Conservation (phyloP, 2,888 invertebrate genomes). For the Phengaris alcon region DNA sequence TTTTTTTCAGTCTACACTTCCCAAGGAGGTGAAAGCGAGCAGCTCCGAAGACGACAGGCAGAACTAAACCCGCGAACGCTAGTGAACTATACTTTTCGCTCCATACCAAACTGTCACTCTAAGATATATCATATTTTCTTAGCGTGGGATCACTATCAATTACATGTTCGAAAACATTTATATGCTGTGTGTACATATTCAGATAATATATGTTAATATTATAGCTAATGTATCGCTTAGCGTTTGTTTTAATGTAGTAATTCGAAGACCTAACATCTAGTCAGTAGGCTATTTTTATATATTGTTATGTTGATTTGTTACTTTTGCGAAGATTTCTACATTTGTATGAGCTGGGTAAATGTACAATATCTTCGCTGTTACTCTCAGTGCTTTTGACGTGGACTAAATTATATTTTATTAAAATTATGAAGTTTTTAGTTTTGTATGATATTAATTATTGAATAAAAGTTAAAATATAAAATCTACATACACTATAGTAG, state of each 20-base stretch:
- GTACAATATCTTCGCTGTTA: conserved; percentile 63
- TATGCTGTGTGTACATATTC: conserved; percentile 74
- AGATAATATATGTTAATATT: conserved; percentile 57
- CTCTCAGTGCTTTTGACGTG: conserved; percentile 31
- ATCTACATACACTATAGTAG: conserved; percentile 55
- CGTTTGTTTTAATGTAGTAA: conserved; percentile 35
- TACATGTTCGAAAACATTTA: conserved; percentile 59
- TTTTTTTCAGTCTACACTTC: conserved; percentile 62
- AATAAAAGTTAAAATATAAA: conserved; percentile 76
- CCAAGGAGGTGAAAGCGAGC: conserved; percentile 70
- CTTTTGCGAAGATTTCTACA: conserved; percentile 66
- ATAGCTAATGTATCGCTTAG: conserved; percentile 31
- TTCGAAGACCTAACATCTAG: conserved; percentile 29
- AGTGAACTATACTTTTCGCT: conserved; percentile 53
- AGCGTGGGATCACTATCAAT: conserved; percentile 56
- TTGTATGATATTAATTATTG: conserved; percentile 73
- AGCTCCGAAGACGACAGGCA: conserved; percentile 70
- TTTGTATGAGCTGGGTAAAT: conserved; percentile 74
- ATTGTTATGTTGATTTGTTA: conserved; percentile 37
- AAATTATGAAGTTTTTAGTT: conserved; percentile 37
- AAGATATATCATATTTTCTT: conserved; percentile 45
- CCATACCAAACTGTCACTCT: conserved; percentile 50
- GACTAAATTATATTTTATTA: conserved; percentile 28
- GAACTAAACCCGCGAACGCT: conserved; percentile 49
- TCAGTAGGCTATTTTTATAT: conserved; percentile 12